Percentiles rank a stretch among this genome's conserved stretches.
phyloP scores from a whole-genome alignment of 2,113 vertebrate genomes.

The Aphyosemion australe region DNA sequence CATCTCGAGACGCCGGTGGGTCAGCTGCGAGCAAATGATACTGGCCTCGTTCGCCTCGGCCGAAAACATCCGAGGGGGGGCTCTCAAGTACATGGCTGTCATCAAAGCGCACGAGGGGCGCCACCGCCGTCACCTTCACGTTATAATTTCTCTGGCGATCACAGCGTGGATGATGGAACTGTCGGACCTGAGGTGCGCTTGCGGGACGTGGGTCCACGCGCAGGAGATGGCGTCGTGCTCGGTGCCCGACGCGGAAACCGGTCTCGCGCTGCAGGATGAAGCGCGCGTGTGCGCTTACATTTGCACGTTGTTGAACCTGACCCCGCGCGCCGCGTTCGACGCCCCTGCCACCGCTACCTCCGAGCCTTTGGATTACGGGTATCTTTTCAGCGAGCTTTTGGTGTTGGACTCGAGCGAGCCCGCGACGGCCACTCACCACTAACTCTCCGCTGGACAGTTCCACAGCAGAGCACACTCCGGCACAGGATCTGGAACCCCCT shows the following conservation, averaged over 20 bases:
- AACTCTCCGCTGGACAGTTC: not conserved
- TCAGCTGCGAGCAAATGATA: not conserved
- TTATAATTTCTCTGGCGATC: too few relatives aligned
- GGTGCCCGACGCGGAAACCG: not conserved
- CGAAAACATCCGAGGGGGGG: not conserved
- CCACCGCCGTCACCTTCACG: too few relatives aligned
- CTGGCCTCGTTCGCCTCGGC: not conserved
- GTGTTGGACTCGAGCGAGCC: too few relatives aligned
- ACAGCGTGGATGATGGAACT: too few relatives aligned
- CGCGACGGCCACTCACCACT: conserved; percentile 32
- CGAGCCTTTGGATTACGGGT: too few relatives aligned
- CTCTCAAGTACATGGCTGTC: not conserved
- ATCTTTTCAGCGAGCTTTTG: too few relatives aligned
- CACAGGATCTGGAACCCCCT: conserved; percentile 16
- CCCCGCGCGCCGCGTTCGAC: too few relatives aligned
- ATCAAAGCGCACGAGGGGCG: not conserved
- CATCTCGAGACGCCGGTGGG: not conserved
- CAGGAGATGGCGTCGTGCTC: not conserved
- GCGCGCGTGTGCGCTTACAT: not conserved
- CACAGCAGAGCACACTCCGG: conserved; percentile 16
- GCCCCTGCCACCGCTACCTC: too few relatives aligned
- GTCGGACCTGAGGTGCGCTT: too few relatives aligned
- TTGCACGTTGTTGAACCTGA: not conserved
- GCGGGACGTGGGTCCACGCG: conserved; percentile 1
- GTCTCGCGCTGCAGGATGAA: not conserved